Evolutionary conservation across 2,113 vertebrate species (phyloP), one percentile per base, ranked within the genome.

Genomic region (Leucosticte australis): DNA sequence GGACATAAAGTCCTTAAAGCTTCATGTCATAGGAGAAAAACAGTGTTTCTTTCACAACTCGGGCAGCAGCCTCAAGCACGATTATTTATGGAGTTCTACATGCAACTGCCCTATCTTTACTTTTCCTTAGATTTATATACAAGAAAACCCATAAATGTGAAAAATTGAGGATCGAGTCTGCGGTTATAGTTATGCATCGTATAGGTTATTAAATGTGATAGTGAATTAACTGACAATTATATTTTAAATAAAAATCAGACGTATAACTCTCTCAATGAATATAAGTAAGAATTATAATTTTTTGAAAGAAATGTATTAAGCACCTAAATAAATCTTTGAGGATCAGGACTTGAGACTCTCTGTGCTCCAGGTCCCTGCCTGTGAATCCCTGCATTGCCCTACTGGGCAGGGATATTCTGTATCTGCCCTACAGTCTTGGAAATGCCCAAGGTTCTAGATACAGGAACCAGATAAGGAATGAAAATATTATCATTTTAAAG

Each of bases 1-100:
- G 95, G 91, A 96, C 94, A 92, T 55, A 95, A 95, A 97, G 97
- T 97, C 96, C 96, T 96, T 83, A 50, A 93, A 96, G 95, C 94
- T 96, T 46, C 93, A 33, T 95, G 82, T 95, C 92, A 96, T 6
- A 91, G 85, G 86, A 86, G 88, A 90, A 96, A 93, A 96, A 87
- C 94, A 93, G 60, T 39, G 84, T 88, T 97, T 71, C 84, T 94
- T 95, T 94, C 91, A 57, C 65, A 53, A 75, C 65, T 94, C 24
- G 6, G 91, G 82, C 90, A 94, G 94, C 33, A 89, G 92, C 74
- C 67, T 91, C 89, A 79, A 97, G 95, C 73, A 57, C 42, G 35
- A 23, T 92, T 90, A 96, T 96, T 96, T 96, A 92, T 7, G 67
- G 82, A 86, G 59, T 88, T 85, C 92, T 79, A 42, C 20, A 28